Conservation (phyloP, 2,113 vertebrate species). For the Zapus hudsonius region DNA sequence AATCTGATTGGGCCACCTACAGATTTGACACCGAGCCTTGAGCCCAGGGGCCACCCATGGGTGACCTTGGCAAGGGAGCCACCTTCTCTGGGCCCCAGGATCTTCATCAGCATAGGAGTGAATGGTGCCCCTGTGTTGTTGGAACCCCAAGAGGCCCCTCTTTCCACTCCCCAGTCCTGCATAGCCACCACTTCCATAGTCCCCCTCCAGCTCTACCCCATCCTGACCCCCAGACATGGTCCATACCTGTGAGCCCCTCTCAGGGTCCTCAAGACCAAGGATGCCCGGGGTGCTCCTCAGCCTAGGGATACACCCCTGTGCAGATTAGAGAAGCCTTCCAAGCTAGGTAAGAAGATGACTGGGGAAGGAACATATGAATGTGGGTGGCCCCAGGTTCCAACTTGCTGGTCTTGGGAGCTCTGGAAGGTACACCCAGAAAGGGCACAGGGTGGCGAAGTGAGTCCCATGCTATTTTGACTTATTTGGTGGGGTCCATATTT, state of each 20-base stretch:
- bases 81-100: not conserved
- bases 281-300: not conserved
- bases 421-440: not conserved
- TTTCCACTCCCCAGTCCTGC: fast-evolving
- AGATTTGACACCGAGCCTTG: not conserved
- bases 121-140: fast-evolving
- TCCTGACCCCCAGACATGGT: not conserved
- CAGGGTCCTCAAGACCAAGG: not conserved
- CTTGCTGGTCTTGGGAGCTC: not conserved
- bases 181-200: not conserved
- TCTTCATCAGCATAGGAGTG: fast-evolving
- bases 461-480: not conserved
- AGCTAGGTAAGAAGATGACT: not conserved
- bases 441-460: not conserved
- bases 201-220: too few species aligned
- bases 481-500: too few species aligned
- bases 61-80: not conserved
- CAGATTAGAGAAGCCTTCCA: not conserved
- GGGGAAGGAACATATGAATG: not conserved
- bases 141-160: fast-evolving
- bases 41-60: not conserved
- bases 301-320: not conserved
- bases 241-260: fast-evolving
- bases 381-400: not conserved
- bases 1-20: not conserved